phyloP scores from a whole-genome alignment of 2,797 vertebrate species.

The Micromesistius poutassou region DNA sequence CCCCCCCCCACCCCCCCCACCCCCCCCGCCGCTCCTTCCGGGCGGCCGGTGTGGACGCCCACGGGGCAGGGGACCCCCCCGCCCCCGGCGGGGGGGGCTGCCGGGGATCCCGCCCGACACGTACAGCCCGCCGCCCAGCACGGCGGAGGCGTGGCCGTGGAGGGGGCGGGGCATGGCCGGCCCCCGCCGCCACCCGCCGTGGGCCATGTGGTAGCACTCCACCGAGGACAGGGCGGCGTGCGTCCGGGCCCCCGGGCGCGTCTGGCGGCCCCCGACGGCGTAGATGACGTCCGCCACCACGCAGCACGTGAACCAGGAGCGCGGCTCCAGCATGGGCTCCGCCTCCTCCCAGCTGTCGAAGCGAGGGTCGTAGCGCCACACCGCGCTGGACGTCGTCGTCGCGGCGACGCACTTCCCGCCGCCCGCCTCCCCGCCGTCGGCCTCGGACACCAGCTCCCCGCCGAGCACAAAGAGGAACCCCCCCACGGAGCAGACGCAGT shows the following conservation, averaged over 20 bases:
- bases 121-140: constrained; percentile 76
- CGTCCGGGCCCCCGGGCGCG: constrained; percentile 7
- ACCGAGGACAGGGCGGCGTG: constrained; percentile 74
- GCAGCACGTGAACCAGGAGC: constrained; percentile 86
- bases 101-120: constrained; percentile 84
- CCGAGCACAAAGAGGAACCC: constrained; percentile 92
- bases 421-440: constrained; percentile 37
- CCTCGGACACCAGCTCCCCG: constrained; percentile 75
- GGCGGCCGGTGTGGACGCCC: constrained; percentile 20
- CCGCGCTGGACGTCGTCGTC: constrained; percentile 70
- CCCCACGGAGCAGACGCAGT: constrained; percentile 81
- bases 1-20: constrained; percentile 52
- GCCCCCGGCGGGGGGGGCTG: constrained; percentile 53
- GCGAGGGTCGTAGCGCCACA: constrained; percentile 88
- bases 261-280: constrained; percentile 80
- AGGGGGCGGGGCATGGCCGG: constrained; percentile 73
- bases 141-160: constrained; percentile 82
- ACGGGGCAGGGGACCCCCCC: no score
- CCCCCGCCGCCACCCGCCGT: constrained; percentile 78
- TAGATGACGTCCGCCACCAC: constrained; percentile 76
- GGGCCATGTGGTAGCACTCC: constrained; percentile 82
- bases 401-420: constrained; percentile 46
- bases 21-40: constrained; percentile 47
- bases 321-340: constrained; percentile 78
- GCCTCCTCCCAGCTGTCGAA: constrained; percentile 80